Evolutionary conservation across 2,888 invertebrate genomes (phyloP).

Genomic region (Girardia tigrina): DNA sequence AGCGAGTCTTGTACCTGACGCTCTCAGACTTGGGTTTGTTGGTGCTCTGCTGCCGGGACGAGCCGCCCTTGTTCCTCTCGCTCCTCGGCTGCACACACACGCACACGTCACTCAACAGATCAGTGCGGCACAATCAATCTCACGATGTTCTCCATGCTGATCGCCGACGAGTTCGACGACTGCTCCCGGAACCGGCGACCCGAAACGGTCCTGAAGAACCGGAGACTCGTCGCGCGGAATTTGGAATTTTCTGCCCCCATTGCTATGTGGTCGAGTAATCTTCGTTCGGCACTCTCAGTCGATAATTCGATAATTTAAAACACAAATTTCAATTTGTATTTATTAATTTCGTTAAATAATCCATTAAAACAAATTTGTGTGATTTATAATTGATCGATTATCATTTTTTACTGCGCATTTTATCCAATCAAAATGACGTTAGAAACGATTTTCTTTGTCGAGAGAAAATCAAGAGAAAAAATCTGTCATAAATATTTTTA

Average conservation of each 20-base stretch:
- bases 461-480: too few species aligned
- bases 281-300: too few species aligned
- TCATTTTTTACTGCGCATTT: too few species aligned
- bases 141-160: slow-evolving; percentile 9
- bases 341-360: not conserved
- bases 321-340: not conserved
- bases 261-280: not conserved
- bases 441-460: too few species aligned
- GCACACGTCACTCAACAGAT: too few species aligned
- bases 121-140: too few species aligned
- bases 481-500: too few species aligned
- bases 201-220: not conserved
- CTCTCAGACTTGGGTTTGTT: slow-evolving; percentile 25
- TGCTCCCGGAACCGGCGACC: not conserved
- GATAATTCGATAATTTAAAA: not conserved
- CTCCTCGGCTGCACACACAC: not conserved
- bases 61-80: not conserved
- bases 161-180: not conserved
- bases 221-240: not conserved
- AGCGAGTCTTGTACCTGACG: slow-evolving; percentile 54
- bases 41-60: not conserved
- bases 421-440: too few species aligned
- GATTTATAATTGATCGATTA: too few species aligned
- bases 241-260: not conserved
- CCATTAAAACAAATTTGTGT: not conserved